phyloP scores from a whole-genome alignment of 2,888 invertebrate species.

The Alsophila aescularia region DNA sequence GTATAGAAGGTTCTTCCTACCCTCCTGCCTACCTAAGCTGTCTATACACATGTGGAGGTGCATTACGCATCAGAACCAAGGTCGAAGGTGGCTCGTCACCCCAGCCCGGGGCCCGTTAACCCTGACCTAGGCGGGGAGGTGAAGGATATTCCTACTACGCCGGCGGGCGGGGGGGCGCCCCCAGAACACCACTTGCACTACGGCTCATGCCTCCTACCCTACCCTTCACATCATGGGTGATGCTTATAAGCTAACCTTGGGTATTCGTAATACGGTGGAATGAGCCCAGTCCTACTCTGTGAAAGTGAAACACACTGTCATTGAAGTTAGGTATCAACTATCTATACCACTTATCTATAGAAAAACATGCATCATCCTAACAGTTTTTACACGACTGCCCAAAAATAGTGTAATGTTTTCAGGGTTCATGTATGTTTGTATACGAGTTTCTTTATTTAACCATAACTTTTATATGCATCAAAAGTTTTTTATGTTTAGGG shows the following conservation, averaged over 20 bases:
- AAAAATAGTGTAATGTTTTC: too few species aligned
- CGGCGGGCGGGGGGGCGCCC: slow-evolving; percentile 55
- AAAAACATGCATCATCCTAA: too few species aligned
- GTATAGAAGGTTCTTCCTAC: neutral
- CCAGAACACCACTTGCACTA: slow-evolving; percentile 72
- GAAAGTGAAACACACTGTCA: slow-evolving; percentile 7
- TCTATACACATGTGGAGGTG: slow-evolving; percentile 45
- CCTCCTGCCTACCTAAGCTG: neutral
- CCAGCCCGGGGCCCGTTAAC: slow-evolving; percentile 79
- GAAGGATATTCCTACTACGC: slow-evolving; percentile 82
- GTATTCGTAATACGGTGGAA: slow-evolving; percentile 22
- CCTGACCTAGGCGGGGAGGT: slow-evolving; percentile 82
- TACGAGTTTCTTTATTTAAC: too few species aligned
- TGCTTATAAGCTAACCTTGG: slow-evolving; percentile 37
- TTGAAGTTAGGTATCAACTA: neutral
- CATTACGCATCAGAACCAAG: slow-evolving; percentile 72
- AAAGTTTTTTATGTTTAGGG: too few species aligned
- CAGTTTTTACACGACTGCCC: too few species aligned
- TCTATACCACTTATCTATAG: too few species aligned
- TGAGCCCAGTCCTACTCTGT: neutral
- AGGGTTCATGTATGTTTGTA: too few species aligned
- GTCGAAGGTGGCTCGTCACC: slow-evolving; percentile 79
- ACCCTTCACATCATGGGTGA: slow-evolving; percentile 63
- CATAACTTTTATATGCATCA: too few species aligned
- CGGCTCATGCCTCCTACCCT: slow-evolving; percentile 62